phyloP scores from a whole-genome alignment of 2,797 vertebrate genomes.

The Steatocranus sp. region DNA sequence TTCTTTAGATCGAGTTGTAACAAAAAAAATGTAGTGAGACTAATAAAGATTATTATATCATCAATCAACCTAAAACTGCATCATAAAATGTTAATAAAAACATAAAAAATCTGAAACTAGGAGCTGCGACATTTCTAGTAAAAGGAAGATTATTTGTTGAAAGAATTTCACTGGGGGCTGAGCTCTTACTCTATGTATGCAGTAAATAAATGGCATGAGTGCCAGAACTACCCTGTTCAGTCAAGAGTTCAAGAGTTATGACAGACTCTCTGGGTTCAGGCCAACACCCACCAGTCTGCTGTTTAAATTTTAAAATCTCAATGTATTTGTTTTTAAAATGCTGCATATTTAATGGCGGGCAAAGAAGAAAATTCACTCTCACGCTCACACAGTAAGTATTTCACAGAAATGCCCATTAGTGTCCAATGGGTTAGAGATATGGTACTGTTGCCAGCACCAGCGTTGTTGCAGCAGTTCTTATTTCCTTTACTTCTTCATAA shows the following conservation, averaged over 20 bases:
- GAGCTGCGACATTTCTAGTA: background rate
- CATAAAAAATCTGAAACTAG: background rate
- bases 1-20: background rate
- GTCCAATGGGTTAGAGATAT: background rate
- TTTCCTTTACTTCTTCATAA: background rate
- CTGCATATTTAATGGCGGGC: slow-evolving; percentile 35
- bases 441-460: background rate
- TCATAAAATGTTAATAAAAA: background rate
- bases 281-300: background rate
- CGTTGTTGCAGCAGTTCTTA: background rate
- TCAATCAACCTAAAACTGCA: background rate
- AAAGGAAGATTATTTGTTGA: background rate
- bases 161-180: background rate
- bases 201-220: background rate
- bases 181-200: background rate
- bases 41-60: background rate
- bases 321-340: slow-evolving; percentile 31
- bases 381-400: background rate
- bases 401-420: background rate
- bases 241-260: background rate
- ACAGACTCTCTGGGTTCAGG: background rate
- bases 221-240: background rate
- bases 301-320: slow-evolving; percentile 47
- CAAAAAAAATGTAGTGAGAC: background rate
- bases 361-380: background rate